phyloP scores from a whole-genome alignment of 1,140 invertebrate species.

The Bombus superbus region DNA sequence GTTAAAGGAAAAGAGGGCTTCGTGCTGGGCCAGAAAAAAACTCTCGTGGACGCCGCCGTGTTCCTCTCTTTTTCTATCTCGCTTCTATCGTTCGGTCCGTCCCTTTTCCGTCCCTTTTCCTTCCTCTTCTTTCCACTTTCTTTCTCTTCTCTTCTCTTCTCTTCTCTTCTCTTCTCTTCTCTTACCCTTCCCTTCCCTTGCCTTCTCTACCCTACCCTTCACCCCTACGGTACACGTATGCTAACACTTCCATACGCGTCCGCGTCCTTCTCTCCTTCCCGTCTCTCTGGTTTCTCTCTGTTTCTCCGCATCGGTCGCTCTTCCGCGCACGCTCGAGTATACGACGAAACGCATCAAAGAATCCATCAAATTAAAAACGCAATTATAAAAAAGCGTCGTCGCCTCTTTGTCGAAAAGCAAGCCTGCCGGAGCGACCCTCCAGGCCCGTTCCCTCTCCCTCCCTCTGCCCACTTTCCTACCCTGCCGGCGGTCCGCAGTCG shows the following conservation, averaged over 20 bases:
- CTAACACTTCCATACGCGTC: constrained; percentile 22
- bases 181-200: too few species aligned
- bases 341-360: constrained; percentile 75
- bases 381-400: constrained; percentile 80
- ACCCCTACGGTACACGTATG: constrained; percentile 24
- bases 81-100: constrained; percentile 24
- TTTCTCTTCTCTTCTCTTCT: not conserved
- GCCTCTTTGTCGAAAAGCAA: constrained; percentile 76
- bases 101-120: not conserved
- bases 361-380: constrained; percentile 82
- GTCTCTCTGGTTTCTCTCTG: not conserved
- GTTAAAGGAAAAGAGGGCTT: constrained; percentile 32
- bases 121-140: constrained; percentile 3
- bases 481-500: constrained; percentile 9
- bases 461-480: not conserved
- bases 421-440: constrained; percentile 58
- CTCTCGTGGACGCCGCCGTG: constrained; percentile 54
- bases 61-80: constrained; percentile 32
- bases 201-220: not conserved
- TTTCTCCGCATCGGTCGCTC: constrained; percentile 24
- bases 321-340: constrained; percentile 56
- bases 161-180: not conserved
- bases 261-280: not conserved
- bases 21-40: constrained; percentile 57
- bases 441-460: constrained; percentile 21